Conservation (phyloP, 1,140 invertebrate species). For the Drosophila kikkawai region DNA sequence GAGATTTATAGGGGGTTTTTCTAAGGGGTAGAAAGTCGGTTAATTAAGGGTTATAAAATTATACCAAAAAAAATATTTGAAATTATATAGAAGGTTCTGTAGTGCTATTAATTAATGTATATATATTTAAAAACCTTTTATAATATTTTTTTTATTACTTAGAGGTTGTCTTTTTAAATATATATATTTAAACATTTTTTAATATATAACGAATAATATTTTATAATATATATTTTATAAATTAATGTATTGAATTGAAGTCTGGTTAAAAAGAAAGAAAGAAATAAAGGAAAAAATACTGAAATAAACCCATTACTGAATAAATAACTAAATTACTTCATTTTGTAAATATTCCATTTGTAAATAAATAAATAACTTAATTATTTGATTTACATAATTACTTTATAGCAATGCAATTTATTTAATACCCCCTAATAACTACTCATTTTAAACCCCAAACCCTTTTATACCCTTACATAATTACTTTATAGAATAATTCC, state of each 20-base stretch:
- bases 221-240: too few species aligned
- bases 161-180: too few species aligned
- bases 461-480: neutral
- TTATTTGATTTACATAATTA: neutral
- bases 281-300: too few species aligned
- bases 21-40: neutral
- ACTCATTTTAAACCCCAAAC: neutral
- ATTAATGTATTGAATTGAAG: neutral
- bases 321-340: too few species aligned
- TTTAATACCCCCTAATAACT: neutral
- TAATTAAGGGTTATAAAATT: neutral
- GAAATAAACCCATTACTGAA: too few species aligned
- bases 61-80: too few species aligned
- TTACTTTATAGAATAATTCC: neutral
- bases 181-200: too few species aligned
- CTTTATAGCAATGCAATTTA: too few species aligned
- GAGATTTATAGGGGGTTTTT: neutral
- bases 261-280: neutral
- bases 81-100: neutral
- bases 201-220: too few species aligned
- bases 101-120: neutral
- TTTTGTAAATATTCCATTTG: too few species aligned
- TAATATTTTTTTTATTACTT: too few species aligned
- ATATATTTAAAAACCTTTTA: too few species aligned
- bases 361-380: neutral